A percentile compares a stretch with the other conserved stretches of the same genome.
phyloP scores from a whole-genome alignment of 1,140 invertebrate genomes.

The Drosophila kanapiae region DNA sequence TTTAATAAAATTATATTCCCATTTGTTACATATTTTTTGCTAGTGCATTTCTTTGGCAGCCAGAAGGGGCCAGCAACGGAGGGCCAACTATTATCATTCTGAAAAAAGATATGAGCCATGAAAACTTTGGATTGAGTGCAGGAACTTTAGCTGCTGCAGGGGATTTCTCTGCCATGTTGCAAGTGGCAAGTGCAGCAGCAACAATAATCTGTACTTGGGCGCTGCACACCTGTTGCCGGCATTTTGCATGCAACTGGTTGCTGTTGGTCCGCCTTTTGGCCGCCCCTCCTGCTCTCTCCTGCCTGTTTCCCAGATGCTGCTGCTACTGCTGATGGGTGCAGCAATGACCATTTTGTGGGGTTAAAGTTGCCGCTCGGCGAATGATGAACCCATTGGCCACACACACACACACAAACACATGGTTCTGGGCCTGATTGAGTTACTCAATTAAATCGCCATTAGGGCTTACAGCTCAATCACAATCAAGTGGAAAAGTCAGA shows the following conservation, averaged over 20 bases:
- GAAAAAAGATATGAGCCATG: constrained; percentile 74
- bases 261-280: constrained; percentile 29
- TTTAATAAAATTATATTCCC: not conserved
- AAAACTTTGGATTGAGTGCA: constrained; percentile 56
- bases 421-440: constrained; percentile 32
- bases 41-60: constrained; percentile 22
- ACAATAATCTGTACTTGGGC: constrained; percentile 28
- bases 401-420: constrained; percentile 14
- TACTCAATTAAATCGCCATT: constrained; percentile 72
- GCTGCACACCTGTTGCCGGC: constrained; percentile 76
- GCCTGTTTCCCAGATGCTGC: constrained; percentile 29
- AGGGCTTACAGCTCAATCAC: constrained; percentile 52
- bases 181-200: constrained; percentile 58
- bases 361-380: constrained; percentile 55
- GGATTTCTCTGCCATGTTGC: constrained; percentile 74
- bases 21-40: not conserved
- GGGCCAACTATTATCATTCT: constrained; percentile 76
- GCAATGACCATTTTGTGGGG: constrained; percentile 60
- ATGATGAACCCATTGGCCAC: constrained; percentile 28
- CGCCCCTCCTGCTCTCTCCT: constrained; percentile 15
- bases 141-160: constrained; percentile 69
- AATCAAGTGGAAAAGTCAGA: not conserved
- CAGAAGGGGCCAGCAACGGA: constrained; percentile 41
- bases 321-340: constrained; percentile 65
- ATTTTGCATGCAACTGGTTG: constrained; percentile 81